Evolutionary conservation across 2,888 invertebrate species (phyloP).

Genomic region (Macrosoma leucophasiata): DNA sequence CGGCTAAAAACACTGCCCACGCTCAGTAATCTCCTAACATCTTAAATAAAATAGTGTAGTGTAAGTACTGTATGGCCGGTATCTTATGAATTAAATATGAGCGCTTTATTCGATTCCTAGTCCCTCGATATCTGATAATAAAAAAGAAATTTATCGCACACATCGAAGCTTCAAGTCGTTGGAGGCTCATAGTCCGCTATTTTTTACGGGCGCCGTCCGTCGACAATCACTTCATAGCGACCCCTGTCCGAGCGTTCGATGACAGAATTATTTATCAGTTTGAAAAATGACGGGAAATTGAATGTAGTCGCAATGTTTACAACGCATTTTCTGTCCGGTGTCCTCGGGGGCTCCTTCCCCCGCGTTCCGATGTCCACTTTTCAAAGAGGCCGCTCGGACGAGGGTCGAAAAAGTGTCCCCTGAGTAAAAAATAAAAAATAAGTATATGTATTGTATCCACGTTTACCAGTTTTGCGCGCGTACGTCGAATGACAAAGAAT

Average conservation of each 20-base stretch:
- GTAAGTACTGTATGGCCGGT: slow-evolving; percentile 71
- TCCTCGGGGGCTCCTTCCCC: slow-evolving; percentile 74
- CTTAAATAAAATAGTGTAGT: slow-evolving; percentile 72
- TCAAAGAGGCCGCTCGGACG: slow-evolving; percentile 76
- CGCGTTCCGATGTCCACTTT: slow-evolving; percentile 76
- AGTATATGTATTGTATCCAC: slow-evolving; percentile 64
- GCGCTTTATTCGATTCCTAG: slow-evolving; percentile 76
- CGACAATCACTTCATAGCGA: slow-evolving; percentile 75
- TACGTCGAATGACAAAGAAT: slow-evolving; percentile 64
- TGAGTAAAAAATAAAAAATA: slow-evolving; percentile 73
- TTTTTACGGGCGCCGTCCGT: slow-evolving; percentile 70
- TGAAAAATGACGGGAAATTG: slow-evolving; percentile 78
- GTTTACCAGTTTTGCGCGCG: slow-evolving; percentile 59
- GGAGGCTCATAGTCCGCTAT: slow-evolving; percentile 66
- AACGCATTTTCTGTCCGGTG: slow-evolving; percentile 73
- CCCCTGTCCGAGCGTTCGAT: slow-evolving; percentile 75
- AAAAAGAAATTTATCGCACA: slow-evolving; percentile 75
- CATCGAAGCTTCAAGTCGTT: slow-evolving; percentile 43
- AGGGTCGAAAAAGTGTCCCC: slow-evolving; percentile 76
- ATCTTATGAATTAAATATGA: slow-evolving; percentile 76
- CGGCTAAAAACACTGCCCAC: slow-evolving; percentile 10
- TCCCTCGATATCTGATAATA: slow-evolving; percentile 77
- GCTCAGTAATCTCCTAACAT: slow-evolving; percentile 62
- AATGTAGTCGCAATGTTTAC: slow-evolving; percentile 78
- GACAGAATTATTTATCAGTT: slow-evolving; percentile 78